Evolutionary conservation across 2,888 invertebrate species (phyloP).

Genomic region (Noctua janthina): DNA sequence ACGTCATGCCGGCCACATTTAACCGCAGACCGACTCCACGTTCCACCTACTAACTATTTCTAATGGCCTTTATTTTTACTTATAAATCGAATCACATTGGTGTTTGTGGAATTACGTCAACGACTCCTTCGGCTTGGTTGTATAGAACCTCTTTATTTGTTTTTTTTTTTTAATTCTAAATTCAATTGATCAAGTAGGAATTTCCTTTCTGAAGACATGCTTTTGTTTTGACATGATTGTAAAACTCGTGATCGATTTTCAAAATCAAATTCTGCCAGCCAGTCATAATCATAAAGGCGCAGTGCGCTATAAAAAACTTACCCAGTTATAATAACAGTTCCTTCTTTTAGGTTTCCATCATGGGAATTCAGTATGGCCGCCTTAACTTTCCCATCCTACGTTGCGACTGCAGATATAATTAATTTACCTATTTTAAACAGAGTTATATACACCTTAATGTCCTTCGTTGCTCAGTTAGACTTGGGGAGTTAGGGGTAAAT

Average conservation of each 20-base stretch:
- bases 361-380: neutral
- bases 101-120: conserved; percentile 1
- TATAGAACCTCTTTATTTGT: neutral
- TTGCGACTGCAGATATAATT: conserved; percentile 1
- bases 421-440: neutral
- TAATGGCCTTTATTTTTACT: conserved; percentile 22
- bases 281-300: neutral
- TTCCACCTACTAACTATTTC: conserved; percentile 27
- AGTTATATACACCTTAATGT: conserved; percentile 27
- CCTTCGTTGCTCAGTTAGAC: conserved; percentile 37
- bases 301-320: neutral
- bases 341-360: too few relatives aligned
- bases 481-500: conserved; percentile 43
- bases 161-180: neutral
- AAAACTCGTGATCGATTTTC: neutral
- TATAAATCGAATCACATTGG: neutral
- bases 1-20: conserved; percentile 48
- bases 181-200: neutral
- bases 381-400: neutral
- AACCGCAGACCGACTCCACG: conserved; percentile 19
- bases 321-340: too few relatives aligned
- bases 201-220: neutral
- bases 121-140: neutral
- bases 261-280: neutral
- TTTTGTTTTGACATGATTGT: too few relatives aligned